Conservation (phyloP, 2,797 vertebrate genomes). For the Enteromius mattozi region DNA sequence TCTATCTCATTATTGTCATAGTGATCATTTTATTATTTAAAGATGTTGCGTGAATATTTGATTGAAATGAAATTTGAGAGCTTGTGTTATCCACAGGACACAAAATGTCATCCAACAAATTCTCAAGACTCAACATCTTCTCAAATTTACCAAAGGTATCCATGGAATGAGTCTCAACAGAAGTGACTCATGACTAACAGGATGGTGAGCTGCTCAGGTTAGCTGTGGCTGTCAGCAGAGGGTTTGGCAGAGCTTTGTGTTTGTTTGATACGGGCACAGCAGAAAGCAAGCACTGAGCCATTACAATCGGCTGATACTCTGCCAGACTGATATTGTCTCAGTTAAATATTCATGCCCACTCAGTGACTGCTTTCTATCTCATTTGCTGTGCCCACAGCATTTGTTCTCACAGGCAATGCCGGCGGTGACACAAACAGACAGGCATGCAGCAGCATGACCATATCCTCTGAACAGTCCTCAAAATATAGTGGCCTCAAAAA, state of each 20-base stretch:
- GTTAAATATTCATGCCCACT: slow-evolving; percentile 46
- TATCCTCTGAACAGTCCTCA: not conserved
- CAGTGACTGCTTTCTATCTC: slow-evolving; percentile 36
- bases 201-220: slow-evolving; percentile 3
- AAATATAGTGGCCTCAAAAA: slow-evolving; percentile 5
- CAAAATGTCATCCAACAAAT: slow-evolving; percentile 1
- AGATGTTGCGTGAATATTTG: not conserved
- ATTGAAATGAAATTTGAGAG: not conserved
- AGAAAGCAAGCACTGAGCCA: slow-evolving; percentile 25
- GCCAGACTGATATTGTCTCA: slow-evolving; percentile 18
- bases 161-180: slow-evolving; percentile 37
- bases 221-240: not conserved
- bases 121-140: slow-evolving; percentile 1
- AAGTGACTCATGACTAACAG: slow-evolving; percentile 24
- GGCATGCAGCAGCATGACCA: not conserved
- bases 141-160: slow-evolving; percentile 45
- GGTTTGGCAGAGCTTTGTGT: not conserved
- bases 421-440: slow-evolving; percentile 10
- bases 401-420: slow-evolving; percentile 20
- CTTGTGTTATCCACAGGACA: not conserved
- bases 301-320: slow-evolving; percentile 15
- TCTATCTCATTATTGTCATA: no score
- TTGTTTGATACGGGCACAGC: slow-evolving; percentile 1
- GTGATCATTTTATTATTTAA: not conserved
- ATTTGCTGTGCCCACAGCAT: slow-evolving; percentile 38